A percentile compares a stretch with the other conserved stretches of the same genome.
phyloP scores from a whole-genome alignment of 2,888 invertebrate species.

The Ochropleura plecta region DNA sequence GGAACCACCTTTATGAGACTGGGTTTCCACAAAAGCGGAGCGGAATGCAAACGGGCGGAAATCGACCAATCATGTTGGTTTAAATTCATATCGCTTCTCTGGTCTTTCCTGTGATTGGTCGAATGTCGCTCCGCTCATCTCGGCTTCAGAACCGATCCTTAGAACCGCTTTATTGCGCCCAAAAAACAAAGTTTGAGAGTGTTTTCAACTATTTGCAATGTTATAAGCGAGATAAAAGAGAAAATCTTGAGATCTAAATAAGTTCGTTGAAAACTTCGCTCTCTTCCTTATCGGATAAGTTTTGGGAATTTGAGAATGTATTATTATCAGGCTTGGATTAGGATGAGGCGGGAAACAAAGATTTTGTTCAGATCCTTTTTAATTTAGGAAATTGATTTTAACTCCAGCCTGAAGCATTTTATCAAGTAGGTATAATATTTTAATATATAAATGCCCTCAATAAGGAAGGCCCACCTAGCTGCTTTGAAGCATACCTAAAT shows the following conservation, averaged over 20 bases:
- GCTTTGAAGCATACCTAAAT: background rate
- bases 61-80: background rate
- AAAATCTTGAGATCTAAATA: conserved; percentile 39
- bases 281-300: conserved; percentile 27
- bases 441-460: background rate
- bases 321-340: conserved; percentile 17
- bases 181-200: conserved; percentile 53
- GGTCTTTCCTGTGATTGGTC: background rate
- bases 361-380: conserved; percentile 27
- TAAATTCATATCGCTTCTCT: background rate
- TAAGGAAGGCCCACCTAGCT: background rate
- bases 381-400: conserved; percentile 14
- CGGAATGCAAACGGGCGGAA: background rate
- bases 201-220: conserved; percentile 61
- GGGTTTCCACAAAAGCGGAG: background rate
- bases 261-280: conserved; percentile 26
- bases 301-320: conserved; percentile 38
- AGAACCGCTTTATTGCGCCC: conserved; percentile 41
- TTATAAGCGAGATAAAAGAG: conserved; percentile 56
- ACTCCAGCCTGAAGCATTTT: background rate
- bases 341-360: conserved; percentile 6
- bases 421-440: background rate
- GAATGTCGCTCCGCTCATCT: background rate
- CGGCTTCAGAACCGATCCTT: background rate
- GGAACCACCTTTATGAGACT: conserved; percentile 31